phyloP scores from a whole-genome alignment of 2,797 vertebrate species.

The Amblyopsis hoosieri region DNA sequence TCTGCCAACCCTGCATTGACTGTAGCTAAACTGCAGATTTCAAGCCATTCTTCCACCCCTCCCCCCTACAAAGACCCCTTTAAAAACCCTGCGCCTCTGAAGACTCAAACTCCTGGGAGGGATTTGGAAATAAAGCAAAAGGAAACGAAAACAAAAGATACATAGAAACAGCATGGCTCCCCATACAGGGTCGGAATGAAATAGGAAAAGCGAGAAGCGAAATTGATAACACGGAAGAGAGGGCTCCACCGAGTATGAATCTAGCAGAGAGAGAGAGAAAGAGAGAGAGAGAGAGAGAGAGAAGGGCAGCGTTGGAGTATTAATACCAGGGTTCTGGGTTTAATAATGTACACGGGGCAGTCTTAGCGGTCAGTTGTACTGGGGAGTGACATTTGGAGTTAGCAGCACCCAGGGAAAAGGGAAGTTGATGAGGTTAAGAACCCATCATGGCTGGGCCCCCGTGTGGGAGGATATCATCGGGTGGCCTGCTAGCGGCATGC shows the following conservation, averaged over 20 bases:
- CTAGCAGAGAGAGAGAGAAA: constrained; percentile 6
- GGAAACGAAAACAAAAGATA: constrained; percentile 44
- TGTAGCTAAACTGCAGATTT: constrained; percentile 39
- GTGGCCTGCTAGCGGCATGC: background rate
- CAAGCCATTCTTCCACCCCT: constrained; percentile 31
- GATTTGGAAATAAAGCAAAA: constrained; percentile 30
- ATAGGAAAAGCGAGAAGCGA: constrained; percentile 21
- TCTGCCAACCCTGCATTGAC: constrained; percentile 30
- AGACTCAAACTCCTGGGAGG: constrained; percentile 35
- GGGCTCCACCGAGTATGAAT: constrained; percentile 43
- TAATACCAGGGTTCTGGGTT: constrained; percentile 47
- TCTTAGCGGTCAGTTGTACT: constrained; percentile 42
- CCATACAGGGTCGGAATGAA: constrained; percentile 31
- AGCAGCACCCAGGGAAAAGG: constrained; percentile 14
- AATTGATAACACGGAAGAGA: constrained; percentile 43
- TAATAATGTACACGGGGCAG: constrained; percentile 62
- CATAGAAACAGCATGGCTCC: constrained; percentile 22
- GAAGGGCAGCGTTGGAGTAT: constrained; percentile 17
- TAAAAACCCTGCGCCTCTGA: constrained; percentile 38
- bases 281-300: background rate
- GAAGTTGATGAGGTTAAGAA: constrained; percentile 53
- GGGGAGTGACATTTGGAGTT: constrained; percentile 57
- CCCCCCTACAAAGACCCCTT: constrained; percentile 23
- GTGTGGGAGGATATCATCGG: constrained; percentile 30
- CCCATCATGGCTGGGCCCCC: constrained; percentile 45